A percentile compares a stretch with the other conserved stretches of the same genome.
These are phyloP conservation scores for Pyrocephalus nanus DNA, from an alignment of 2,797 vertebrate genomes.

Conservation along the genomic window DNA sequence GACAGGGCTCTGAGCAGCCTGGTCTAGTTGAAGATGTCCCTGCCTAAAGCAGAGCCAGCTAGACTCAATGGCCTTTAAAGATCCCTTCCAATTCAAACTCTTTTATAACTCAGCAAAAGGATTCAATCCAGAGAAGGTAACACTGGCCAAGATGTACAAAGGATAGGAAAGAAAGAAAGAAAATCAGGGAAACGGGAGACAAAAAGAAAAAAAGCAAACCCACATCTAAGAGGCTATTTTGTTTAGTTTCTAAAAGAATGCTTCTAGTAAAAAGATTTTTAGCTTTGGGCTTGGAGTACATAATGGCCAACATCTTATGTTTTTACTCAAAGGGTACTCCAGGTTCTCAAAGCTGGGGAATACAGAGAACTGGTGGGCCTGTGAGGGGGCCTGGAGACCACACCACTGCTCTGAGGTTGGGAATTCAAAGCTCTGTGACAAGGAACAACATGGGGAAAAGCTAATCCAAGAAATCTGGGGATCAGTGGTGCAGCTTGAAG, in stretches of 20 bases:
- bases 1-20: neutral
- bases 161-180: neutral
- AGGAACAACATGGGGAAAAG: neutral
- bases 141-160: neutral
- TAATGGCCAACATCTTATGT: accelerated
- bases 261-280: neutral
- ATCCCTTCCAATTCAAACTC: neutral
- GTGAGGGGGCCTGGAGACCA: neutral
- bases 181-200: neutral
- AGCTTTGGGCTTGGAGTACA: neutral
- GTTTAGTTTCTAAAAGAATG: neutral
- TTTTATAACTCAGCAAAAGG: neutral
- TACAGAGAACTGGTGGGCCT: neutral
- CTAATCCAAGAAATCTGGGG: neutral
- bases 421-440: neutral
- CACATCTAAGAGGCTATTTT: neutral
- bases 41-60: neutral
- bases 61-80: neutral
- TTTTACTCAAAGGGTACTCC: neutral
- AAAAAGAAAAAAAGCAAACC: neutral
- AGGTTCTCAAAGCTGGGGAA: neutral
- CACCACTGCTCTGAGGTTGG: neutral
- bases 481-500: neutral
- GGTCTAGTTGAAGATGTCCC: neutral
- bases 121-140: neutral